These are phyloP conservation scores for Fregetta grallaria DNA, from an alignment of 2,113 vertebrate species.

Conservation along the genomic window DNA sequence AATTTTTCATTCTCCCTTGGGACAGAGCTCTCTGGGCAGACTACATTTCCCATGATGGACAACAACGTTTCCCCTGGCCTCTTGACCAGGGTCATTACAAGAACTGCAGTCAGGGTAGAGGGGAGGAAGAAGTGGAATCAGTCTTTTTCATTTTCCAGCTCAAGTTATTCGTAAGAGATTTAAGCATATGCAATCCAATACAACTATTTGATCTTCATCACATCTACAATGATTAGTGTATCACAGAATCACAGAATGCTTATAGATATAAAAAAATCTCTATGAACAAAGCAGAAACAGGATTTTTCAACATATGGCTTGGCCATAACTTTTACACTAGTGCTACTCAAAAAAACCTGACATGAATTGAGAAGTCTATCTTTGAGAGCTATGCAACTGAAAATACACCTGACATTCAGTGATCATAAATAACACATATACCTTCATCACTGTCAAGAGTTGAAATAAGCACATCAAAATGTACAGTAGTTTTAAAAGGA, in stretches of 20 bases:
- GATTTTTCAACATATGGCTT: background rate
- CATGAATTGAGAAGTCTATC: background rate
- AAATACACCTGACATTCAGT: background rate
- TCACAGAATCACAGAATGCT: background rate
- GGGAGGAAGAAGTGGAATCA: background rate
- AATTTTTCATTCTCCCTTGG: background rate
- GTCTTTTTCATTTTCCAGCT: background rate
- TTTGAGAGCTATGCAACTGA: background rate
- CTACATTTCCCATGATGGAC: background rate
- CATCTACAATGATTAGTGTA: background rate
- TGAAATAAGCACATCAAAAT: background rate
- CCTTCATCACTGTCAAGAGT: background rate
- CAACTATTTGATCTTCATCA: background rate
- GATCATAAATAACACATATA: background rate
- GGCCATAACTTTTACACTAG: background rate
- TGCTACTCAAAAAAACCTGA: background rate
- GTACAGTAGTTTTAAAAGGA: background rate
- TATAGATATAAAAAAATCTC: background rate
- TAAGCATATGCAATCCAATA: background rate
- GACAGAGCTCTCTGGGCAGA: background rate
- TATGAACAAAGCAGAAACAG: background rate
- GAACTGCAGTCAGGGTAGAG: background rate
- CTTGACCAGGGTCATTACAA: background rate
- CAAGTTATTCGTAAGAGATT: background rate
- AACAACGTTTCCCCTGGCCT: background rate